These are phyloP conservation scores for Microplitis deprimator DNA, from an alignment of 2,888 invertebrate species.

Conservation along the genomic window DNA sequence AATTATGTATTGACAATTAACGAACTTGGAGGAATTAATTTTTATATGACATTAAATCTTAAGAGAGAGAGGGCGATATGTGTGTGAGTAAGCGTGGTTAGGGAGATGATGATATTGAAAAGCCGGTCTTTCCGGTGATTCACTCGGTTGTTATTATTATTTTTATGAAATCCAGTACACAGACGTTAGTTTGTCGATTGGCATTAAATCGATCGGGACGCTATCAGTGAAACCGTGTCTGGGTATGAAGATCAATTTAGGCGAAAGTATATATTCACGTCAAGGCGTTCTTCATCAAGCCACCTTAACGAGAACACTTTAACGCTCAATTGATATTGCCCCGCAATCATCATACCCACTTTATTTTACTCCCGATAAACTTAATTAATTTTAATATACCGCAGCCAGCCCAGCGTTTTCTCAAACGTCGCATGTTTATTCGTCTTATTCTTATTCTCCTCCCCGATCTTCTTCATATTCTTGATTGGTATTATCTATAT, in stretches of 20 bases:
- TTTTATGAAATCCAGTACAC: background rate
- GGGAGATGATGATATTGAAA: slow-evolving; percentile 21
- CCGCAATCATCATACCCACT: slow-evolving; percentile 6
- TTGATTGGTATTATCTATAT: too few species aligned
- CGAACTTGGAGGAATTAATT: slow-evolving; percentile 6
- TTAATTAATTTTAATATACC: slow-evolving; percentile 12
- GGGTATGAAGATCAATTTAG: slow-evolving; percentile 21
- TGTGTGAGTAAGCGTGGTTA: background rate
- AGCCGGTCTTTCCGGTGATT: slow-evolving; percentile 18
- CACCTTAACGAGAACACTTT: slow-evolving; percentile 33
- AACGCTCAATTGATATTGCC: slow-evolving; percentile 31
- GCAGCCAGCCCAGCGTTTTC: background rate
- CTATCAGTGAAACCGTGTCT: background rate
- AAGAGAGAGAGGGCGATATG: background rate
- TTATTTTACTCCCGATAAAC: background rate
- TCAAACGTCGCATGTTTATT: background rate
- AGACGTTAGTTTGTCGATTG: background rate
- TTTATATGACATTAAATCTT: slow-evolving; percentile 8
- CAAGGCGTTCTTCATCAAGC: slow-evolving; percentile 22
- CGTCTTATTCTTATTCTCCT: too few species aligned
- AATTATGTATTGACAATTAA: background rate
- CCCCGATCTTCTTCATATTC: too few species aligned
- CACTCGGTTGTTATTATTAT: too few species aligned
- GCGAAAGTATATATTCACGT: slow-evolving; percentile 8
- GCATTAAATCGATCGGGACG: slow-evolving; percentile 21